Evolutionary conservation across 2,888 invertebrate species (phyloP), one percentile per base, ranked within the genome.

Genomic region (Odontocolon sp.): DNA sequence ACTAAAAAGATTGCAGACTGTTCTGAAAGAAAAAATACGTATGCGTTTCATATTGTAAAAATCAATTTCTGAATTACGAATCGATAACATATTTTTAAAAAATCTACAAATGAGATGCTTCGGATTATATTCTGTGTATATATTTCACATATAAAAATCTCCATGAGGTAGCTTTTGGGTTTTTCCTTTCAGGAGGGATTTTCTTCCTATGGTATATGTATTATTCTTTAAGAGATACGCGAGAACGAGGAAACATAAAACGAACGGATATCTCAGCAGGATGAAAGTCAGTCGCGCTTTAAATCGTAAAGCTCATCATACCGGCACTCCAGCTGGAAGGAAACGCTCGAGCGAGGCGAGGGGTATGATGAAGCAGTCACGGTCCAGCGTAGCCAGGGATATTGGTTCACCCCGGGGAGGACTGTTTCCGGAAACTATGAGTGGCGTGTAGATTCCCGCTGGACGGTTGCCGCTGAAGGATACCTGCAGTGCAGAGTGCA

Each of bases 281-380:
- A 9, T 23, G 36, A 50, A 64, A 50, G 50, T 59, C 33, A 56
- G 28, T 66, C 36, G 50, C 33, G 59, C 57, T 61, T 54, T 45
- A 59, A 66, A 64, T 76, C 64, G 67, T 67, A 64, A 61, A 63
- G 73, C 54, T 63, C 57, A 69, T 87, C 91, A 88, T 87, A 97
- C 96, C 91, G 96, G 96, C 79, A 97, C 96, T 86, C 97, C 97
- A 81, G 96, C 96, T 79, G 97, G 97, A 85, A 97, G 92, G 91
- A 97, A 97, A 84, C 97, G 93, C 89, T 96, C 95, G 84, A 97
- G 92, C 88, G 96, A 96, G 85, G 97, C 96, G 57, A 97, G 95
- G 4, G 97, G 97, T 90, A 97, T 97, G 89, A 97, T 97, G 91
- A 97, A 97, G 91, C 97, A 97, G 92, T 97, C 97, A 86, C 95